Evolutionary conservation across 2,888 invertebrate species (phyloP).

Genomic region (Epinotia nisella): DNA sequence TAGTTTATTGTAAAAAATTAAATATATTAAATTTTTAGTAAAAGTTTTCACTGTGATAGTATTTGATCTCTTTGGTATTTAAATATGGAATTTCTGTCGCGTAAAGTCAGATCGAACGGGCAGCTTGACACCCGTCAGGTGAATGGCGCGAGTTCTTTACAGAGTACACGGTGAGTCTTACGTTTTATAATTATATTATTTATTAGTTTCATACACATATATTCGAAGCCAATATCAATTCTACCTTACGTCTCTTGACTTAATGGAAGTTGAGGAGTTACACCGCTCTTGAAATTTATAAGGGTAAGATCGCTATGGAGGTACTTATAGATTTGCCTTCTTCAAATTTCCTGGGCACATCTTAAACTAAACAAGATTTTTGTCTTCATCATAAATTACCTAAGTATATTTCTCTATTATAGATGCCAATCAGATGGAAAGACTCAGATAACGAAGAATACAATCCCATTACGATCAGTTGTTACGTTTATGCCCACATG

Average conservation of each 20-base stretch:
- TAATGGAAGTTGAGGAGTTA: slow-evolving; percentile 1
- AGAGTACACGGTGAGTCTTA: slow-evolving; percentile 68
- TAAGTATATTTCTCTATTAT: neutral
- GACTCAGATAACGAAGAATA: neutral
- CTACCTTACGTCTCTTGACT: neutral
- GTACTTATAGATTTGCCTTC: neutral
- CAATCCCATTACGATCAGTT: neutral
- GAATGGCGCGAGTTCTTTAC: slow-evolving; percentile 65
- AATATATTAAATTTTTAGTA: slow-evolving; percentile 40
- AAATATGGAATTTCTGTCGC: slow-evolving; percentile 76
- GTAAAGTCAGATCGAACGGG: slow-evolving; percentile 69
- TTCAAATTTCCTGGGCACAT: neutral
- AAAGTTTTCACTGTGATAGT: slow-evolving; percentile 60
- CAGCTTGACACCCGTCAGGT: slow-evolving; percentile 70
- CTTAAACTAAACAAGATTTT: neutral
- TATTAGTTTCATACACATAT: neutral
- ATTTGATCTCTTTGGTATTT: slow-evolving; percentile 58
- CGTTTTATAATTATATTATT: slow-evolving; percentile 22
- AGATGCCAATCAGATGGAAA: neutral
- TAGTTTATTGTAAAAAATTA: slow-evolving; percentile 32
- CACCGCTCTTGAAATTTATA: neutral
- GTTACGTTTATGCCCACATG: neutral
- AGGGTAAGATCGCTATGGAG: slow-evolving; percentile 1
- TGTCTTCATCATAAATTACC: too few relatives aligned
- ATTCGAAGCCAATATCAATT: neutral